Percentiles rank a stretch among this genome's conserved stretches.
These are phyloP conservation scores for Apis laboriosa DNA, from an alignment of 1,140 invertebrate genomes.

Conservation along the genomic window DNA sequence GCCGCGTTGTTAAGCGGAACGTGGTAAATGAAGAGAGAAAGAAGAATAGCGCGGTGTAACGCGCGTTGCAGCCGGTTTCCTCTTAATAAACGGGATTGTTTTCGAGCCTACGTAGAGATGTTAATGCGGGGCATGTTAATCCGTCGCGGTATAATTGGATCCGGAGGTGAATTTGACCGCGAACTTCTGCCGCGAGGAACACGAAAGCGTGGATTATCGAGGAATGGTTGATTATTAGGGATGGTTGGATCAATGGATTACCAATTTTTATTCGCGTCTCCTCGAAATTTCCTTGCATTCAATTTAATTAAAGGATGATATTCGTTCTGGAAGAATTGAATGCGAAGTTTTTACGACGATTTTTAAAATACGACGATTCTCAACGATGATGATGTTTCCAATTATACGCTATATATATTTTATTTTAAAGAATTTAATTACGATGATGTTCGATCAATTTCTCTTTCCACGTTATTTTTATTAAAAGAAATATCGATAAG, in stretches of 20 bases:
- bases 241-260: not conserved
- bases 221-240: not conserved
- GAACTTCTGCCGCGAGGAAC: not conserved
- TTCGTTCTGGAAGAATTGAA: not conserved
- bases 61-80: not conserved
- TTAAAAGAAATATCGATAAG: too few relatives aligned
- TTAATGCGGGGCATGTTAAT: not conserved
- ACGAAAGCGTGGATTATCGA: not conserved
- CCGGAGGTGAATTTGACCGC: not conserved
- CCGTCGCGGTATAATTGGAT: not conserved
- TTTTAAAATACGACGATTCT: too few relatives aligned
- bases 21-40: too few relatives aligned
- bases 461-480: too few relatives aligned
- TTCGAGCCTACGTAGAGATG: not conserved
- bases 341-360: too few relatives aligned
- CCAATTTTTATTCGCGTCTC: not conserved
- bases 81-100: not conserved
- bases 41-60: too few relatives aligned
- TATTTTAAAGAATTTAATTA: too few relatives aligned
- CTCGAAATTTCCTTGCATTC: not conserved
- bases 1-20: too few relatives aligned
- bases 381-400: too few relatives aligned
- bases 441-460: too few relatives aligned
- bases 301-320: not conserved
- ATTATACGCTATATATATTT: too few relatives aligned